Conservation (phyloP, 2,888 invertebrate genomes). For the Chrysodeixis includens region DNA sequence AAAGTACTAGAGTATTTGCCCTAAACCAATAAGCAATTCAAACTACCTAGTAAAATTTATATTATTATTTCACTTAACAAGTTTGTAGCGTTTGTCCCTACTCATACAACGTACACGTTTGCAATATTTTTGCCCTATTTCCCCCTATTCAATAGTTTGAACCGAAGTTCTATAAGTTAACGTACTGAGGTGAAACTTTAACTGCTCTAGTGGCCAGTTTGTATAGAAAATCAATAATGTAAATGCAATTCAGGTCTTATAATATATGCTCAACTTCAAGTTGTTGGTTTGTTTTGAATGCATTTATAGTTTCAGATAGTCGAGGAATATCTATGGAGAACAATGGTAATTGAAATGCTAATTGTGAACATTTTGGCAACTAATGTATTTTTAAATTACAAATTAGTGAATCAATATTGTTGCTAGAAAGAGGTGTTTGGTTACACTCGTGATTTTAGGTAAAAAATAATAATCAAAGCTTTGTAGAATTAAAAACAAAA, state of each 20-base stretch:
- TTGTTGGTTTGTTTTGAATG: constrained; percentile 8
- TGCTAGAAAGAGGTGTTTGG: no score
- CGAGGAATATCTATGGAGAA: background rate
- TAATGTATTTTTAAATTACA: no score
- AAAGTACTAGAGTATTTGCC: no score
- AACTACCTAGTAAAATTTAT: no score
- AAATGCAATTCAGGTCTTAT: constrained; percentile 25
- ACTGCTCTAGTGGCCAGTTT: constrained; percentile 22
- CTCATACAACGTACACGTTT: background rate
- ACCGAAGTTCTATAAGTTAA: constrained; percentile 20
- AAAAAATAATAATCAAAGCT: no score
- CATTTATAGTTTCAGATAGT: background rate
- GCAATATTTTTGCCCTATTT: constrained; percentile 18
- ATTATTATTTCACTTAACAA: no score
- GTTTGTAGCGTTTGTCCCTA: background rate
- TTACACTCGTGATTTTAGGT: no score
- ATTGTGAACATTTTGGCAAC: no score
- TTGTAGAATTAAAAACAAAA: no score
- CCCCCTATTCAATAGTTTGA: constrained; percentile 36
- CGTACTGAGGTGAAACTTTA: constrained; percentile 29
- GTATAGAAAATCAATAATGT: constrained; percentile 43
- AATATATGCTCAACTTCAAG: background rate
- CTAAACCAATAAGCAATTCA: no score
- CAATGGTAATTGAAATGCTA: background rate
- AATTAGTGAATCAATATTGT: no score